phyloP scores from a whole-genome alignment of 2,113 vertebrate genomes.

The Columbina picui region DNA sequence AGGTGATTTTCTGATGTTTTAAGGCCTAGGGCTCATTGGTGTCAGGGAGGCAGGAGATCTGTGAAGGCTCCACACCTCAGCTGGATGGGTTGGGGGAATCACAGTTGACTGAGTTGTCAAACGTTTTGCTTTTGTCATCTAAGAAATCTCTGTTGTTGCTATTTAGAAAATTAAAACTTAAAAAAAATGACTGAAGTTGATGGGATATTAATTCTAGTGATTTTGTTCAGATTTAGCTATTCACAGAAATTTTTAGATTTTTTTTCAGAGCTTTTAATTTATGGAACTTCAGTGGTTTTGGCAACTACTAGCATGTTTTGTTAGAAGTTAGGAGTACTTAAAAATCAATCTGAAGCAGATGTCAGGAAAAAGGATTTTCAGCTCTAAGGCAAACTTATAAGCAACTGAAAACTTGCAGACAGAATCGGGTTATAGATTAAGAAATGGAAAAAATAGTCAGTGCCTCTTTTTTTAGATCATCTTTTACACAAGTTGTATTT shows the following conservation, averaged over 20 bases:
- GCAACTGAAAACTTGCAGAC: neutral
- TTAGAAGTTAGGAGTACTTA: neutral
- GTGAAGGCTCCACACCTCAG: neutral
- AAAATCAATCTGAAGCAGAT: neutral
- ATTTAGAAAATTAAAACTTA: neutral
- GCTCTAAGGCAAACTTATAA: neutral
- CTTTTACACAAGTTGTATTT: neutral
- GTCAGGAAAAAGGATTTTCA: neutral
- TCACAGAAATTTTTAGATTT: neutral
- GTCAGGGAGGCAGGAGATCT: neutral
- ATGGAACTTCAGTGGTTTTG: neutral
- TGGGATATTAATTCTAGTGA: neutral
- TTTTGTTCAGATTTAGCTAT: neutral
- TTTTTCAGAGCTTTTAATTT: neutral
- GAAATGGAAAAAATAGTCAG: neutral
- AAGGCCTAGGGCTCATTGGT: neutral
- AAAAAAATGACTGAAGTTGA: neutral
- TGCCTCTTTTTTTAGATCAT: rapidly evolving
- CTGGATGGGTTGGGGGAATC: too few relatives aligned
- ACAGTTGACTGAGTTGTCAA: neutral
- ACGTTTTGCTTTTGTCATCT: neutral
- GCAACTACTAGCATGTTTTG: neutral
- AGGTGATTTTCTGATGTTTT: neutral
- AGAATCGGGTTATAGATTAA: neutral
- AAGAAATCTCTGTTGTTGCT: neutral